Conservation (phyloP, 1,140 invertebrate genomes). For the Arctopsyche grandis region DNA sequence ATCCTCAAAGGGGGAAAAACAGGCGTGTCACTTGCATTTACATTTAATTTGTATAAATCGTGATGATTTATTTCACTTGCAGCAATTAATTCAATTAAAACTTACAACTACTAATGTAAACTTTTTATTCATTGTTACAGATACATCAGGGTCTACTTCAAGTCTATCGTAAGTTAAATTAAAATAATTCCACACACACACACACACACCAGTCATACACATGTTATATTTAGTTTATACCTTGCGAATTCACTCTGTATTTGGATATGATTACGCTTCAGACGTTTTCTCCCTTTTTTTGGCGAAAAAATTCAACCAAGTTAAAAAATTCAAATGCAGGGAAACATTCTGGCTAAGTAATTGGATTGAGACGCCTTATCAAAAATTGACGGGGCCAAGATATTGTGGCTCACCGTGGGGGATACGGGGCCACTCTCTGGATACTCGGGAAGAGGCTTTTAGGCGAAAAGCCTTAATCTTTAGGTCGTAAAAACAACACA, state of each 20-base stretch:
- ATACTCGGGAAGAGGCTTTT: neutral
- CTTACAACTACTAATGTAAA: no score
- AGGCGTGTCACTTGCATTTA: conserved; percentile 34
- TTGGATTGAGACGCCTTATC: conserved; percentile 15
- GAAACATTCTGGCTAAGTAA: conserved; percentile 14
- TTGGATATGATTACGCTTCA: no score
- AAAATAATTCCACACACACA: no score
- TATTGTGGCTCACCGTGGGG: conserved; percentile 15
- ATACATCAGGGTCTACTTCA: no score
- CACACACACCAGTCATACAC: no score
- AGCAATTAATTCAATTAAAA: neutral
- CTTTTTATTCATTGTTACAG: no score
- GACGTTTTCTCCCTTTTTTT: no score
- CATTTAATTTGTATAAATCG: conserved; percentile 47
- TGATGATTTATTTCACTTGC: conserved; percentile 48
- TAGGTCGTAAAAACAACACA: conserved; percentile 20
- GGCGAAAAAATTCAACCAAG: neutral
- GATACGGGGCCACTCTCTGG: neutral
- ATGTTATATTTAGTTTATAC: no score
- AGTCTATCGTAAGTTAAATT: no score
- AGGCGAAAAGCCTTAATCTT: conserved; percentile 11
- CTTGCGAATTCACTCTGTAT: no score
- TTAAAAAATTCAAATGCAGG: neutral
- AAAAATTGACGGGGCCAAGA: neutral
- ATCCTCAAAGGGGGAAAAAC: conserved; percentile 29